These are phyloP conservation scores for Cnemophilus loriae DNA, from an alignment of 2,113 vertebrate genomes.

Conservation along the genomic window DNA sequence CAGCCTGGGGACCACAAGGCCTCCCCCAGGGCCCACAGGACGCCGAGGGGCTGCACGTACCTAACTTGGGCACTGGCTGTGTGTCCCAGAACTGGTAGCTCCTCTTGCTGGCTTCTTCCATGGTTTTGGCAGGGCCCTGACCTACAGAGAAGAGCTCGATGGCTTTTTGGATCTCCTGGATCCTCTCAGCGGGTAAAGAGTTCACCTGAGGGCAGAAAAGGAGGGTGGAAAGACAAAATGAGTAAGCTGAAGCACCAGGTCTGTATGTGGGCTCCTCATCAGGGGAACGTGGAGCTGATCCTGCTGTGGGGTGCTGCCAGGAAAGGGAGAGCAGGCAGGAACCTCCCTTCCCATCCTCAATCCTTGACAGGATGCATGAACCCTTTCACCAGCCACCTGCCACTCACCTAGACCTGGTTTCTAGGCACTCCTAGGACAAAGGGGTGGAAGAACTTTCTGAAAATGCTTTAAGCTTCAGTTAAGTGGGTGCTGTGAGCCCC, in stretches of 20 bases:
- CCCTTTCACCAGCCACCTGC: background rate
- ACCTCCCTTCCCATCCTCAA: background rate
- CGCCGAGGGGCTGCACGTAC: slow-evolving; percentile 46
- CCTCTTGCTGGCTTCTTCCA: slow-evolving; percentile 96
- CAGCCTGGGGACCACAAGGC: background rate
- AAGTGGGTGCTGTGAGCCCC: background rate
- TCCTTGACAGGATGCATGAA: background rate
- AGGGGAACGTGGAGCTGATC: background rate
- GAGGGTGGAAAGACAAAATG: background rate
- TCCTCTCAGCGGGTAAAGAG: slow-evolving; percentile 92
- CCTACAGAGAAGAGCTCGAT: slow-evolving; percentile 97
- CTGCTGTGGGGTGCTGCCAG: background rate
- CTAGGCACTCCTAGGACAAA: background rate
- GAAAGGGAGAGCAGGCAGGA: background rate
- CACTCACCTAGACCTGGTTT: background rate
- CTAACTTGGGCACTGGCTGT: slow-evolving; percentile 94
- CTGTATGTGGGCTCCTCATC: background rate
- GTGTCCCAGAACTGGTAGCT: slow-evolving; percentile 99
- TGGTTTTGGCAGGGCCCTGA: slow-evolving; percentile 96
- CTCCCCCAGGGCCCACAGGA: background rate
- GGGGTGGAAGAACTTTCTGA: background rate
- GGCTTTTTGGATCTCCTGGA: slow-evolving; percentile 99
- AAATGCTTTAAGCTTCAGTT: background rate
- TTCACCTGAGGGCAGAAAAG: slow-evolving; percentile 79
- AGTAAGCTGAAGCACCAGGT: background rate